phyloP scores from a whole-genome alignment of 2,797 vertebrate species.

The Xiphophorus birchmanni region DNA sequence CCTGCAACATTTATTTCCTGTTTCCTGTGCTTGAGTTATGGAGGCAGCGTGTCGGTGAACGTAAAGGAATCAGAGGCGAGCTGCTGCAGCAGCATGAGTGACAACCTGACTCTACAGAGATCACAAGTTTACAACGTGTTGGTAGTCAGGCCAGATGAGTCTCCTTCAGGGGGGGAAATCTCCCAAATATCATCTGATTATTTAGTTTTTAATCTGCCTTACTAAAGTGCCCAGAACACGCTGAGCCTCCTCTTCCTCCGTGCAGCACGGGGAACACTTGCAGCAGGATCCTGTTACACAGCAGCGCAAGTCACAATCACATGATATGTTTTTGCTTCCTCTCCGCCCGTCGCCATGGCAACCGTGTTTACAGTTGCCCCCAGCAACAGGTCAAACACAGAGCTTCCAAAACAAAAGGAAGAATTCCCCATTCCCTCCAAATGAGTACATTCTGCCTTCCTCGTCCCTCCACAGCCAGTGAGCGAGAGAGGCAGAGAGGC shows the following conservation, averaged over 20 bases:
- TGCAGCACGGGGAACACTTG: constrained; percentile 61
- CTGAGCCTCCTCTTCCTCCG: constrained; percentile 63
- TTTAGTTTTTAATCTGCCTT: constrained; percentile 9
- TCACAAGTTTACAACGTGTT: not conserved
- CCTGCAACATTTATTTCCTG: constrained; percentile 61
- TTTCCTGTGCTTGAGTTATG: constrained; percentile 33
- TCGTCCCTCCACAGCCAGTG: constrained; percentile 58
- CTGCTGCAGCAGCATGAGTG: no score
- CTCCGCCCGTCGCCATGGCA: constrained; percentile 76
- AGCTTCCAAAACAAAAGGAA: constrained; percentile 83
- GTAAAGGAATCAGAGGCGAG: constrained; percentile 29
- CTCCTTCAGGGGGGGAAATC: not conserved
- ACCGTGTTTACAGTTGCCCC: constrained; percentile 86
- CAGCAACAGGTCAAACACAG: constrained; percentile 84
- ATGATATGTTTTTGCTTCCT: constrained; percentile 85
- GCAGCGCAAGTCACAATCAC: constrained; percentile 78
- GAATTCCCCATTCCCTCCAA: constrained; percentile 77
- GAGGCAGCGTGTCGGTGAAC: constrained; percentile 21
- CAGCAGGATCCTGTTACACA: constrained; percentile 80
- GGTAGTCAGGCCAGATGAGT: not conserved
- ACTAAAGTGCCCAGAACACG: constrained; percentile 5
- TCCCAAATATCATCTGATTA: not conserved
- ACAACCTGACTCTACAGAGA: no score
- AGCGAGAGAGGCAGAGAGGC: no score
- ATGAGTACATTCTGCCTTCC: constrained; percentile 64